Evolutionary conservation across 2,888 invertebrate species (phyloP).

Genomic region (Pristionchus japonicus): DNA sequence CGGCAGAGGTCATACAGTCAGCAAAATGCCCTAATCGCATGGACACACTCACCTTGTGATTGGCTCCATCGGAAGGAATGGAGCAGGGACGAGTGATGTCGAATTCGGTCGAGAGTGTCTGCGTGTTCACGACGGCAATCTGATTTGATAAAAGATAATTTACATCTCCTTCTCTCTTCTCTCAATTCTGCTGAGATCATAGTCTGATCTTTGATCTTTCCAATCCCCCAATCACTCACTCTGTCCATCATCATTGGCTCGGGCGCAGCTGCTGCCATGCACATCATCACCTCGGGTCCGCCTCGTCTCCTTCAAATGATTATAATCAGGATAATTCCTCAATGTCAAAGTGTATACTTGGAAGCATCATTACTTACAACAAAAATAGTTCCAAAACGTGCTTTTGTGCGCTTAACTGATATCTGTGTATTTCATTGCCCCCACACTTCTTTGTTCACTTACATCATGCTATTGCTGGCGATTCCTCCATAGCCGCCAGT

Average conservation of each 20-base stretch:
- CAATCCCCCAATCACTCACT: background rate
- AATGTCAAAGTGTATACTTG: too few relatives aligned
- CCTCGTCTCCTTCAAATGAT: slow-evolving; percentile 59
- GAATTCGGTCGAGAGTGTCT: slow-evolving; percentile 73
- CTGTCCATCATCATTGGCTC: slow-evolving; percentile 35
- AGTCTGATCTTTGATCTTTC: background rate
- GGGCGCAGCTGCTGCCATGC: background rate
- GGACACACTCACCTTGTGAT: slow-evolving; percentile 75
- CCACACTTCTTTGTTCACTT: too few relatives aligned
- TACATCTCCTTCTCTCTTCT: background rate
- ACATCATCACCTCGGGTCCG: slow-evolving; percentile 7
- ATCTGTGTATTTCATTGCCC: too few relatives aligned
- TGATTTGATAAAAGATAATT: background rate
- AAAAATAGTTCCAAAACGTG: too few relatives aligned
- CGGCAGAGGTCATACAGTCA: too few relatives aligned
- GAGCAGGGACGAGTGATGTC: slow-evolving; percentile 73
- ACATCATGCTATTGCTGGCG: background rate
- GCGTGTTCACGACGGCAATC: slow-evolving; percentile 60
- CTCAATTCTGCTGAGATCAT: background rate
- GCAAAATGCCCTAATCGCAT: too few relatives aligned
- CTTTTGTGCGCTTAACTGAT: too few relatives aligned
- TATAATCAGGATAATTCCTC: background rate
- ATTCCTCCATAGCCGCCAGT: background rate
- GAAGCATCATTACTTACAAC: too few relatives aligned
- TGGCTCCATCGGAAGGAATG: slow-evolving; percentile 74